phyloP scores from a whole-genome alignment of 1,140 invertebrate genomes.

The Homalodisca vitripennis region DNA sequence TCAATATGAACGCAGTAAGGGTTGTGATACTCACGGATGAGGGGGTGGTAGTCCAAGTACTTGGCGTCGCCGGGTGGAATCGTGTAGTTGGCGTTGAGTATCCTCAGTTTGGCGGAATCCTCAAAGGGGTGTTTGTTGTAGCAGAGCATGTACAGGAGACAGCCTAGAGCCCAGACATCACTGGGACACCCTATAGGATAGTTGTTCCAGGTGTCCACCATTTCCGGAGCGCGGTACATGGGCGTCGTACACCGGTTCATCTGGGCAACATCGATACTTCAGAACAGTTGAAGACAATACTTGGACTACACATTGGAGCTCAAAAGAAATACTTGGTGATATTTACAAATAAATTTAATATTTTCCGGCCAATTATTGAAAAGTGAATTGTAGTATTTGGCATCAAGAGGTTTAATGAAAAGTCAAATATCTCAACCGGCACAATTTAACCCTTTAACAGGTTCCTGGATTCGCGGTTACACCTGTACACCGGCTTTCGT shows the following conservation, averaged over 20 bases:
- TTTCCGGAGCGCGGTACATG: slow-evolving; percentile 92
- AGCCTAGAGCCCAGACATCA: slow-evolving; percentile 98
- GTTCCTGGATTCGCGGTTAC: too few species aligned
- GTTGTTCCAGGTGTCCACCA: slow-evolving; percentile 98
- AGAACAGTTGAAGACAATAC: background rate
- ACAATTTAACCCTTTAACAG: too few species aligned
- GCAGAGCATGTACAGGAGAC: slow-evolving; percentile 90
- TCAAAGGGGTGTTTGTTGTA: slow-evolving; percentile 96
- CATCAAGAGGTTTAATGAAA: too few species aligned
- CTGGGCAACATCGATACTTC: too few species aligned
- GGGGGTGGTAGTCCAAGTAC: slow-evolving; percentile 83
- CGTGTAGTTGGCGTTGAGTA: slow-evolving; percentile 94
- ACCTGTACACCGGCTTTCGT: too few species aligned
- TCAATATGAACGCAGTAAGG: background rate
- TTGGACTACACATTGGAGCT: too few species aligned
- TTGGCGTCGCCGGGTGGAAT: slow-evolving; percentile 77
- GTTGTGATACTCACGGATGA: slow-evolving; percentile 71
- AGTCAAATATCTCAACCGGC: too few species aligned
- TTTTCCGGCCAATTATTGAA: too few species aligned
- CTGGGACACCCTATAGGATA: slow-evolving; percentile 83
- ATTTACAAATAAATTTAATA: background rate
- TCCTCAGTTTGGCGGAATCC: slow-evolving; percentile 92
- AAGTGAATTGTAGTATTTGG: too few species aligned
- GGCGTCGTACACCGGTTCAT: slow-evolving; percentile 76
- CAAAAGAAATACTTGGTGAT: background rate